These are phyloP conservation scores for Arenaria interpres DNA, from an alignment of 2,113 vertebrate genomes.

Conservation along the genomic window DNA sequence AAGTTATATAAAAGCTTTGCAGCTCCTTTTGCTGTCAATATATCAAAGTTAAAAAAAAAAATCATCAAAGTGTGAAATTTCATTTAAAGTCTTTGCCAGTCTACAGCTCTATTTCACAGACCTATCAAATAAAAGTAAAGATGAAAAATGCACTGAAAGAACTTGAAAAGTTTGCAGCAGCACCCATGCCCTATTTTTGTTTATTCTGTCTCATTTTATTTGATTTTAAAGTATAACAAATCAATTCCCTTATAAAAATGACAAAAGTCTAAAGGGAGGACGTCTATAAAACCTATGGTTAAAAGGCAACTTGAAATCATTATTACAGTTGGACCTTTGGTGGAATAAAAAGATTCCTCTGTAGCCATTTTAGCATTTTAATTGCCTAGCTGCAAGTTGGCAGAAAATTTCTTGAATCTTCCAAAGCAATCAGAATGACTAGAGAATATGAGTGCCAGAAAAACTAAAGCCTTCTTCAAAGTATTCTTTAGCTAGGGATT, in stretches of 20 bases:
- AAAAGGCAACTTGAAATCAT: slow-evolving; percentile 70
- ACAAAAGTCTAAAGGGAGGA: slow-evolving; percentile 42
- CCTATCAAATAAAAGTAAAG: slow-evolving; percentile 84
- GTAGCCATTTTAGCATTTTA: slow-evolving; percentile 71
- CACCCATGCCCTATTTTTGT: slow-evolving; percentile 70
- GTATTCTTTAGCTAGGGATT: slow-evolving; percentile 78
- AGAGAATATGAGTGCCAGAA: slow-evolving; percentile 67
- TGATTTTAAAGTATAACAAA: slow-evolving; percentile 78
- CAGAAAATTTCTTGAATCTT: slow-evolving; percentile 72
- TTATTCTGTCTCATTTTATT: slow-evolving; percentile 75
- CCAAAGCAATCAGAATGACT: slow-evolving; percentile 70
- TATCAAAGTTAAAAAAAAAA: slow-evolving; percentile 92
- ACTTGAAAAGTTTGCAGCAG: slow-evolving; percentile 77
- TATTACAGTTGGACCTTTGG: slow-evolving; percentile 50
- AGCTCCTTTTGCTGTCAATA: slow-evolving; percentile 94
- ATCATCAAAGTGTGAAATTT: slow-evolving; percentile 96
- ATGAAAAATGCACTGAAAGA: slow-evolving; percentile 78
- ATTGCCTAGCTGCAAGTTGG: slow-evolving; percentile 68
- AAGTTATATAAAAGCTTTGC: slow-evolving; percentile 88
- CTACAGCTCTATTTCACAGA: slow-evolving; percentile 82
- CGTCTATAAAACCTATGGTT: slow-evolving; percentile 38
- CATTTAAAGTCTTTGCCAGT: slow-evolving; percentile 86
- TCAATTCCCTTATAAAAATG: slow-evolving; percentile 69
- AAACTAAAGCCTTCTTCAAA: slow-evolving; percentile 78
- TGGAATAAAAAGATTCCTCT: slow-evolving; percentile 42